A percentile compares a stretch with the other conserved stretches of the same genome.
Evolutionary conservation across 2,797 vertebrate species (phyloP).

Genomic region (Neomorphus geoffroyi): DNA sequence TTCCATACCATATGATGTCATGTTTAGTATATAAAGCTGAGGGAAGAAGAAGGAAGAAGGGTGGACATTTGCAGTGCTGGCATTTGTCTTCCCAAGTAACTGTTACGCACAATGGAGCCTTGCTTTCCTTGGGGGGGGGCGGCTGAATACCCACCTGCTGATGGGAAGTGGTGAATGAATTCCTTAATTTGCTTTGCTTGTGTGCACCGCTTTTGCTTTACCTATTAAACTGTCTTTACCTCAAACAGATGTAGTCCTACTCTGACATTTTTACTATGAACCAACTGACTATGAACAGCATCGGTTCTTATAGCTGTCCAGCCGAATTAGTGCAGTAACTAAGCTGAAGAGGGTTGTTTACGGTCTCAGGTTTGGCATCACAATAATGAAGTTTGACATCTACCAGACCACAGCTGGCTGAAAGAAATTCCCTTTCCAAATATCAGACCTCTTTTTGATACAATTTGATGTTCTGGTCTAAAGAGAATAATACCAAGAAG

Average conservation of each 20-base stretch:
- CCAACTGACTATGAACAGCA: neutral
- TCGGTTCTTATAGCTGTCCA: neutral
- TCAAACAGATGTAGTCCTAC: neutral
- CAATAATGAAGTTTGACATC: neutral
- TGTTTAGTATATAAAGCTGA: neutral
- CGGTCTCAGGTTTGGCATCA: neutral
- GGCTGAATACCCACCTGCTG: neutral
- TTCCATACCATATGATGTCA: accelerated
- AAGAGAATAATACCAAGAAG: neutral
- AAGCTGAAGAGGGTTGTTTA: neutral
- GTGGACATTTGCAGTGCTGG: accelerated
- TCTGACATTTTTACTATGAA: neutral
- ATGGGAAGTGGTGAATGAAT: neutral
- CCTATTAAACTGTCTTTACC: neutral
- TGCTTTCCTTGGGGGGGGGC: neutral
- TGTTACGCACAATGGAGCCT: accelerated
- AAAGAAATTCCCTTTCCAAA: neutral
- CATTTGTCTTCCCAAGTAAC: neutral
- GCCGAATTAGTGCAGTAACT: neutral
- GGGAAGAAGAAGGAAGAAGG: neutral
- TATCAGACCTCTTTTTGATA: neutral
- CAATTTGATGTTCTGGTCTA: neutral
- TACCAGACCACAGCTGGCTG: neutral
- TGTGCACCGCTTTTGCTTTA: accelerated
- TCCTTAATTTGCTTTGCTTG: neutral